A percentile compares a stretch with the other conserved stretches of the same genome.
Conservation (phyloP, 2,888 invertebrate genomes). For the Drosophila suboccidentalis region DNA sequence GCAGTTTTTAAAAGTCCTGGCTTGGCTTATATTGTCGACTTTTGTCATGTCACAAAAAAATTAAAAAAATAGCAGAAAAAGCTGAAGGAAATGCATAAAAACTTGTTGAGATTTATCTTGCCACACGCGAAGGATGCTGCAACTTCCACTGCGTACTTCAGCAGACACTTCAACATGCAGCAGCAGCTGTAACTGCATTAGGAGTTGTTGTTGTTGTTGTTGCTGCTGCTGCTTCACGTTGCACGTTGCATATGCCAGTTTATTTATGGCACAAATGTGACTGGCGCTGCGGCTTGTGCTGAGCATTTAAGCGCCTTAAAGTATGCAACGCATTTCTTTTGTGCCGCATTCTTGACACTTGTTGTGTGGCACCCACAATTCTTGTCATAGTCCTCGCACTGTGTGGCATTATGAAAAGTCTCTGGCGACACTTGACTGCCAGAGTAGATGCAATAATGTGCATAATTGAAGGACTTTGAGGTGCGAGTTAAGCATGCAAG, state of each 20-base stretch:
- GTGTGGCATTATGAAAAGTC: conserved; percentile 50
- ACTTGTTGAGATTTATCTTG: conserved; percentile 81
- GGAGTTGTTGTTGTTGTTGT: conserved; percentile 7
- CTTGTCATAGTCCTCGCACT: conserved; percentile 12
- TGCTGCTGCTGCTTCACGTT: conserved; percentile 33
- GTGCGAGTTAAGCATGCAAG: conserved; percentile 48
- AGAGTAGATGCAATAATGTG: conserved; percentile 46
- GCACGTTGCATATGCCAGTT: conserved; percentile 74
- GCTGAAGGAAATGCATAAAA: conserved; percentile 66
- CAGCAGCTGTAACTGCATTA: conserved; percentile 66
- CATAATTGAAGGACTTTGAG: conserved; percentile 52
- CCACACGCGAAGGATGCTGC: conserved; percentile 65
- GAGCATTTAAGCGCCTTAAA: conserved; percentile 78
- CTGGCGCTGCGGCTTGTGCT: conserved; percentile 35
- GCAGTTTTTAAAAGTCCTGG: conserved; percentile 50
- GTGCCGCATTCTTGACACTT: conserved; percentile 63
- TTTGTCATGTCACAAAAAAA: conserved; percentile 55
- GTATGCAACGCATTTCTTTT: conserved; percentile 60
- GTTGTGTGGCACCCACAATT: conserved; percentile 64
- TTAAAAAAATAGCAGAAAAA: conserved; percentile 9
- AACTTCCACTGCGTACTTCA: conserved; percentile 30
- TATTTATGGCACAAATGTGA: conserved; percentile 72
- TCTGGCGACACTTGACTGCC: conserved; percentile 41
- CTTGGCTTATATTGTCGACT: conserved; percentile 71
- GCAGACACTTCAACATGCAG: conserved; percentile 27